Conservation (phyloP, 2,113 vertebrate species). For the Motacilla tschutschensis region DNA sequence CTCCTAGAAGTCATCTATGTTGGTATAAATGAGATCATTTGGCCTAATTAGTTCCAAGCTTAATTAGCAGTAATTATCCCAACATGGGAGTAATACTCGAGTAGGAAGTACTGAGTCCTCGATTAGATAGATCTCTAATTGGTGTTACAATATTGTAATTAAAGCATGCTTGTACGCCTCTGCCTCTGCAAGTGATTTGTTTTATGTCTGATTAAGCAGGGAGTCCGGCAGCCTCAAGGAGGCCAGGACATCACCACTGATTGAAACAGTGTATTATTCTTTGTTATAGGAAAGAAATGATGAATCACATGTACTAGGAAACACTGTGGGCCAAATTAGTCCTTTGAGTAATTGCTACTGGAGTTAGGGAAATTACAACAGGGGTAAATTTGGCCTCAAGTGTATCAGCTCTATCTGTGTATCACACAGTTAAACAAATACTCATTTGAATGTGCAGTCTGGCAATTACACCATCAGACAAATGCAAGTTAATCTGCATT, state of each 20-base stretch:
- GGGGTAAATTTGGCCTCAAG: conserved; percentile 55
- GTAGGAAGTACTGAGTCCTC: conserved; percentile 83
- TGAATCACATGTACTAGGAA: conserved; percentile 58
- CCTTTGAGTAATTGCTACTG: conserved; percentile 54
- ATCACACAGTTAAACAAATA: conserved; percentile 57
- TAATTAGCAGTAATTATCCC: conserved; percentile 90
- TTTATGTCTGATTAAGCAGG: conserved; percentile 85
- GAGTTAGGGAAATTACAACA: conserved; percentile 53
- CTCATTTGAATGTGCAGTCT: conserved; percentile 49
- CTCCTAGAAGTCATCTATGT: conserved; percentile 83
- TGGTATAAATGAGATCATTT: conserved; percentile 87
- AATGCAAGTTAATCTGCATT: conserved; percentile 35
- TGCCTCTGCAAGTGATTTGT: conserved; percentile 79
- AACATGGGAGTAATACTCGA: conserved; percentile 87
- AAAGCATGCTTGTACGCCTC: conserved; percentile 81
- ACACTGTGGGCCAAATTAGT: conserved; percentile 59
- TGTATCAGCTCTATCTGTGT: conserved; percentile 52
- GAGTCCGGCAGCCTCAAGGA: conserved; percentile 78
- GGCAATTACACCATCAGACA: conserved; percentile 45
- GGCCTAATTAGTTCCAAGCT: conserved; percentile 87
- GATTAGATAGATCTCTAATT: conserved; percentile 87
- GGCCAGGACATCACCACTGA: conserved; percentile 67
- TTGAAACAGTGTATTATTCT: conserved; percentile 53
- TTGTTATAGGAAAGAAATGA: conserved; percentile 55
- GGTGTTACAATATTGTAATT: conserved; percentile 89